These are phyloP conservation scores for Ophion slaviceki DNA, from an alignment of 2,888 invertebrate genomes.

Conservation along the genomic window DNA sequence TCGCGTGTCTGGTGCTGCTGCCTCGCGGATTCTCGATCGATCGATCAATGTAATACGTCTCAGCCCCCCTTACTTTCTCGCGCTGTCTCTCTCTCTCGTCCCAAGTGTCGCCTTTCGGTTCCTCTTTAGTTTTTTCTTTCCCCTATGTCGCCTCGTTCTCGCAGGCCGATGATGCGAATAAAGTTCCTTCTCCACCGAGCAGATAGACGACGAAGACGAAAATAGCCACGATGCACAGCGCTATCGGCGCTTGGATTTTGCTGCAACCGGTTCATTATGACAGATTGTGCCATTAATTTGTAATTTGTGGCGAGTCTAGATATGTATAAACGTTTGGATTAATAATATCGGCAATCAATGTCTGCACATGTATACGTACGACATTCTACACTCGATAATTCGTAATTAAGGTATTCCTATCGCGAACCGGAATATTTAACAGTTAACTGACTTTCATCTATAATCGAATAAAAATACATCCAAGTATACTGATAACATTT, in stretches of 20 bases:
- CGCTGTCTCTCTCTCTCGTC: not conserved
- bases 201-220: slow-evolving; percentile 70
- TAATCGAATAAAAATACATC: too few relatives aligned
- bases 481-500: too few relatives aligned
- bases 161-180: slow-evolving; percentile 66
- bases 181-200: slow-evolving; percentile 70
- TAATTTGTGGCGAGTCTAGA: not conserved
- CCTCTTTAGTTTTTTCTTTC: not conserved
- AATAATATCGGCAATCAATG: too few relatives aligned
- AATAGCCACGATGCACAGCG: slow-evolving; percentile 67
- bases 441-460: too few relatives aligned
- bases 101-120: too few relatives aligned
- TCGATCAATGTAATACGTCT: slow-evolving; percentile 37
- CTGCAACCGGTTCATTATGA: slow-evolving; percentile 64
- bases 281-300: slow-evolving; percentile 1
- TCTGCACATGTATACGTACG: too few relatives aligned
- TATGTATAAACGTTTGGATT: too few relatives aligned
- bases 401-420: too few relatives aligned
- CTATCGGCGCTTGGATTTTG: slow-evolving; percentile 69
- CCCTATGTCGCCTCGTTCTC: slow-evolving; percentile 60
- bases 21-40: slow-evolving; percentile 46
- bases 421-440: too few relatives aligned
- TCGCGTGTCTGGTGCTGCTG: slow-evolving; percentile 45
- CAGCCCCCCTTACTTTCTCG: slow-evolving; percentile 12
- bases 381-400: too few relatives aligned